A percentile compares a stretch with the other conserved stretches of the same genome.
Evolutionary conservation across 2,113 vertebrate species (phyloP).

Genomic region (Anguilla rostrata): DNA sequence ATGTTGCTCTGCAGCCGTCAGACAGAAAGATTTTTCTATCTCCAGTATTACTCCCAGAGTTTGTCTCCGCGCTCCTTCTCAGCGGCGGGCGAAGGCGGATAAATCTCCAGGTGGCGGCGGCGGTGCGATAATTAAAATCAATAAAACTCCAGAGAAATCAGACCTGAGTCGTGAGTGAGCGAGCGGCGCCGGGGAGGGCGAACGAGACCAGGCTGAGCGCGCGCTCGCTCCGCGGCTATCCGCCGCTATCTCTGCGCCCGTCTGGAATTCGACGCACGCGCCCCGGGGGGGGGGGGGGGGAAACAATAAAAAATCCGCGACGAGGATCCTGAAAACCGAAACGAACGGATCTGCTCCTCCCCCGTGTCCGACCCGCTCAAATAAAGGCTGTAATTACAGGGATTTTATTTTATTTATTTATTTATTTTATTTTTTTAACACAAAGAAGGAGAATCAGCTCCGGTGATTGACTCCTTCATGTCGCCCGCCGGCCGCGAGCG

Average conservation of each 20-base stretch:
- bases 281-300: not conserved
- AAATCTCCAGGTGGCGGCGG: not conserved
- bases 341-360: not conserved
- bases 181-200: not conserved
- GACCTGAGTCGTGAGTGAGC: not conserved
- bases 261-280: not conserved
- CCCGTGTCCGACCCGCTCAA: not conserved
- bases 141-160: not conserved
- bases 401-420: not conserved
- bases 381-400: not conserved
- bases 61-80: not conserved
- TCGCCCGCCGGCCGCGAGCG: not conserved
- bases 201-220: not conserved
- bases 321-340: not conserved
- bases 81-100: not conserved
- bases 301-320: not conserved
- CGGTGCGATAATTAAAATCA: not conserved
- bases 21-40: not conserved
- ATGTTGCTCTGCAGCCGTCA: not conserved
- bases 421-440: too few species aligned
- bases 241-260: not conserved
- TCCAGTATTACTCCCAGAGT: not conserved
- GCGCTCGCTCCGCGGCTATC: not conserved
- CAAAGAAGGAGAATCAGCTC: not conserved
- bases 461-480: not conserved